Evolutionary conservation across 2,797 vertebrate species (phyloP).

Genomic region (Poecilia velifera): DNA sequence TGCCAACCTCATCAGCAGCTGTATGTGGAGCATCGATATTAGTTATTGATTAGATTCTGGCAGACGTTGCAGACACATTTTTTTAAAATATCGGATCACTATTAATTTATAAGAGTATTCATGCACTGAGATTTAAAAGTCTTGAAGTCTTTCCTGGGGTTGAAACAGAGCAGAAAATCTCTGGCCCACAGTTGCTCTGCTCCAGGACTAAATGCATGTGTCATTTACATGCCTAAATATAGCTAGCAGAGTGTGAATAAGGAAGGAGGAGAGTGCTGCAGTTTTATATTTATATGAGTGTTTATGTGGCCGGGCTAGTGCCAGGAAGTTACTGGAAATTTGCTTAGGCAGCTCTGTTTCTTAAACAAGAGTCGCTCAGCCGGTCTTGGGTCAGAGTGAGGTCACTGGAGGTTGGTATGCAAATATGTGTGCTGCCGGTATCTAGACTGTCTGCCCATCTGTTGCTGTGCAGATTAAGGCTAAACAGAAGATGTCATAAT

Average conservation of each 20-base stretch:
- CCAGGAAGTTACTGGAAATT: conserved; percentile 58
- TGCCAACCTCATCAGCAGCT: not conserved
- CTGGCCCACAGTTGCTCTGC: conserved; percentile 17
- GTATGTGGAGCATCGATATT: not conserved
- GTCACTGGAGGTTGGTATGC: conserved; percentile 36
- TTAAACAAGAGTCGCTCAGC: conserved; percentile 37
- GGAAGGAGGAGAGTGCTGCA: conserved; percentile 28
- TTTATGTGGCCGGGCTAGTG: conserved; percentile 52
- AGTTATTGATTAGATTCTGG: not conserved
- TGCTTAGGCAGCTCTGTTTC: conserved; percentile 52
- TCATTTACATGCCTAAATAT: conserved; percentile 70
- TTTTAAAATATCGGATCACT: not conserved
- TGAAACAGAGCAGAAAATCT: conserved; percentile 6
- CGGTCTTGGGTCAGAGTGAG: conserved; percentile 48
- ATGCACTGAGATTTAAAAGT: not conserved
- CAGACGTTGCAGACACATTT: not conserved
- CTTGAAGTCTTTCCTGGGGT: not conserved
- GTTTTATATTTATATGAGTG: conserved; percentile 63
- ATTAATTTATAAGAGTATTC: not conserved
- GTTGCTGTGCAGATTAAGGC: conserved; percentile 30
- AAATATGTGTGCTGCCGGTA: conserved; percentile 28
- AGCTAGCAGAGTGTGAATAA: conserved; percentile 46
- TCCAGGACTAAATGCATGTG: conserved; percentile 43
- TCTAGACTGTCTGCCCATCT: conserved; percentile 26
- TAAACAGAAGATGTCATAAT: conserved; percentile 31